phyloP scores from a whole-genome alignment of 2,113 vertebrate species.

The Clarias macrocephalus region DNA sequence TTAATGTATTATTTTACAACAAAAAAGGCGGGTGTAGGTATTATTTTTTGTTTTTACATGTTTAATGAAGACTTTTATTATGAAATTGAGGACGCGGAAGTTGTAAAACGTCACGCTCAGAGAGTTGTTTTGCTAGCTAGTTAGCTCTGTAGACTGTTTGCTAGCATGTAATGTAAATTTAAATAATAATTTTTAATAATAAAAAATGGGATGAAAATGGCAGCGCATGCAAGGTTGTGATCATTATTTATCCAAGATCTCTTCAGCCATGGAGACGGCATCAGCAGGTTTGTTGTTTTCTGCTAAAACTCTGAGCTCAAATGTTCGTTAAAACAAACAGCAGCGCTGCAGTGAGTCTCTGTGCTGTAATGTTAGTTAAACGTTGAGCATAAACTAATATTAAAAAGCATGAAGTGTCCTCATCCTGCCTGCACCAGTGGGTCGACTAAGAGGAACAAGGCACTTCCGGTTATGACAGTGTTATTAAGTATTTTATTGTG shows the following conservation, averaged over 20 bases:
- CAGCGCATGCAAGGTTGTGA: not conserved
- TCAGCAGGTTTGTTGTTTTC: not conserved
- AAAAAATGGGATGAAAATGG: not conserved
- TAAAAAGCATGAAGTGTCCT: no score
- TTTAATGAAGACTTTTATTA: slow-evolving; percentile 36
- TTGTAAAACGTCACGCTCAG: not conserved
- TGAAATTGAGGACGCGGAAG: slow-evolving; percentile 20
- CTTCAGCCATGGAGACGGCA: slow-evolving; percentile 12
- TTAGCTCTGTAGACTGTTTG: not conserved
- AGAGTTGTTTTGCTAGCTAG: slow-evolving; percentile 5
- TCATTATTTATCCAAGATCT: not conserved
- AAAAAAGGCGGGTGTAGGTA: not conserved
- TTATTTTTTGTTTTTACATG: no score
- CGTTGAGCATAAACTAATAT: no score
- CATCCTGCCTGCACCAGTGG: no score
- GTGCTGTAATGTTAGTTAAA: no score
- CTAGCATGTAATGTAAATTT: not conserved
- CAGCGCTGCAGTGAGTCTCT: no score
- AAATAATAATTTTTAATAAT: not conserved
- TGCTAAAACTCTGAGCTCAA: no score
- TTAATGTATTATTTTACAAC: not conserved
- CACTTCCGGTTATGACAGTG: no score
- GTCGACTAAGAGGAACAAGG: no score
- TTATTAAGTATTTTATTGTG: no score
- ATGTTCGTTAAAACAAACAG: no score